Conservation (phyloP, 2,888 invertebrate species). For the Lasioglossum leucozonium region DNA sequence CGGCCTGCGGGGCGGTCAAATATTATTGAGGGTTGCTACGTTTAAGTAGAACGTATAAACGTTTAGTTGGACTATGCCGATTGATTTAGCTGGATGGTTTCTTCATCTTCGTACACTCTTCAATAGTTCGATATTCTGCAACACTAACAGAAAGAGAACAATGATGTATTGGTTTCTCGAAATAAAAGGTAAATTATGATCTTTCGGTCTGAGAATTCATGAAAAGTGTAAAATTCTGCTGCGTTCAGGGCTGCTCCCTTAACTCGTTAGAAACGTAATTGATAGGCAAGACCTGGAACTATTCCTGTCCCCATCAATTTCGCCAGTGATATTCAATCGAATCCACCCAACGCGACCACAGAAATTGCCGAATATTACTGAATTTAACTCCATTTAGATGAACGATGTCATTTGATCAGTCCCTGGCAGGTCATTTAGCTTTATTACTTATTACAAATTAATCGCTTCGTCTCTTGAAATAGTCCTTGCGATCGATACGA, state of each 20-base stretch:
- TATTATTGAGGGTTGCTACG: conserved; percentile 18
- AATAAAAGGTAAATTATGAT: not conserved
- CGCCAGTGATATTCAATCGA: not conserved
- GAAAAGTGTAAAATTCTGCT: not conserved
- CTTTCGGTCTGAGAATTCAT: too few species aligned
- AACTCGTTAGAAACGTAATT: not conserved
- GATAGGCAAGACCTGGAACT: not conserved
- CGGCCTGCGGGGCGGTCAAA: conserved; percentile 27
- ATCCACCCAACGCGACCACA: not conserved
- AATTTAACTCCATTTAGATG: not conserved
- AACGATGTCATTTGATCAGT: not conserved
- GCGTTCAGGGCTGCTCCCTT: not conserved
- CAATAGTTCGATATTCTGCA: too few species aligned
- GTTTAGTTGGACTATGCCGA: not conserved
- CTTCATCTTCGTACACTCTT: not conserved
- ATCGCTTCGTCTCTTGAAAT: not conserved
- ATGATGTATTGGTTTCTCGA: not conserved
- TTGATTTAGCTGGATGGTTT: conserved; percentile 15
- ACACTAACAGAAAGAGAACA: not conserved
- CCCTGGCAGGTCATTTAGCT: not conserved
- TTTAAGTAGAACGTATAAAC: conserved; percentile 32
- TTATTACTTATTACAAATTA: not conserved
- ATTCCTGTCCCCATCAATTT: not conserved
- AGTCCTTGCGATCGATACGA: not conserved
- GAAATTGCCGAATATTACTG: not conserved